Base-by-base conservation (phyloP, 2,113 vertebrate species). In the Tringa solitaria region DNA sequence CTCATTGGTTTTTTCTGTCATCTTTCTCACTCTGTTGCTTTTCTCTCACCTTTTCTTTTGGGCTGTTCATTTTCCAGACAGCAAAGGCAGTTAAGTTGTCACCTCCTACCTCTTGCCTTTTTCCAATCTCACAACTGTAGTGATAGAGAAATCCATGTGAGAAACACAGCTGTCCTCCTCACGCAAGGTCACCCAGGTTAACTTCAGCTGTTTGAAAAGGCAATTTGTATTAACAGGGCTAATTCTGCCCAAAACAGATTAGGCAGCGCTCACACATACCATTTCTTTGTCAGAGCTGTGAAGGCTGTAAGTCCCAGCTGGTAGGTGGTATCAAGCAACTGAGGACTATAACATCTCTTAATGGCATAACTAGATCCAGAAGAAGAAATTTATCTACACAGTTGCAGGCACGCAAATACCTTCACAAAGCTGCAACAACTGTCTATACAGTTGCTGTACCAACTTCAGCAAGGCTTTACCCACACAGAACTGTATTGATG, bases 51-150 rank as follows among this genome's bases (percentile, higher is more conserved):
- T 43, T 67, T 92, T 94, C 67, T 83, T 90, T 85, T 24, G 68
- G 54, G 54, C 53, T 53, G 50, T 73, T 95, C 72, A 22, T 60
- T 97, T 92, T 86, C 68, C 88, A 95, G 85, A 86, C 28, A 84
- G 79, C 51, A 85, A 79, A 87, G 70, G 65, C 78, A 91, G 79
- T 90, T 90, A 77, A 80, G 74, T n/a, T 90, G 63, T 74, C 54
- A 86, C 50, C 41, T 93, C 45, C 63, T 53, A 85, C 75, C 59
- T 76, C 63, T 28, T 85, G 61, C 30, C 48, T 84, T 93, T 93
- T 93, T 92, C 78, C 75, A 65, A 0, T 69, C 54, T 90, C 68
- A 32, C 63, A 84, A 19, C 28, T 16, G n/a, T 16, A 63, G 50
- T 30, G 76, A 77, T 81, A 60, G 79, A 93, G 75, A 80, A 15